These are phyloP conservation scores for Anoplophora glabripennis DNA, from an alignment of 1,140 invertebrate genomes.

Conservation along the genomic window DNA sequence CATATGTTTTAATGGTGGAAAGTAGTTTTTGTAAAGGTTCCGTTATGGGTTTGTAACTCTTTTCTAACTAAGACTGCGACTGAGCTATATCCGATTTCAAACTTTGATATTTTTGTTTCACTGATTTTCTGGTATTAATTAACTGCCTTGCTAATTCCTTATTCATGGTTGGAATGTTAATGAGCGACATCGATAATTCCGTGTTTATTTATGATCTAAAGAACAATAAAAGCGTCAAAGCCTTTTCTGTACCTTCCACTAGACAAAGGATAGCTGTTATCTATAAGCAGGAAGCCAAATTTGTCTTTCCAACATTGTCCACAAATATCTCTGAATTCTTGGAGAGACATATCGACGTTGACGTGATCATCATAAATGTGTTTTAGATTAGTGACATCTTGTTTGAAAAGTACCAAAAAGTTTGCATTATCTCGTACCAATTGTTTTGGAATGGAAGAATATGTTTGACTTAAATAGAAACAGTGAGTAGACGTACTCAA, in stretches of 20 bases:
- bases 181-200: too few relatives aligned
- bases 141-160: too few relatives aligned
- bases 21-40: too few relatives aligned
- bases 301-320: not conserved
- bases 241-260: conserved; percentile 36
- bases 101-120: too few relatives aligned
- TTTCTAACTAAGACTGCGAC: too few relatives aligned
- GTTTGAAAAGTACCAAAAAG: conserved; percentile 45
- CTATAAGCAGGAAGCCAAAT: not conserved
- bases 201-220: too few relatives aligned
- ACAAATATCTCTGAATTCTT: conserved; percentile 11
- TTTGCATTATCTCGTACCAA: conserved; percentile 46
- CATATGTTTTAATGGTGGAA: too few relatives aligned
- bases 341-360: conserved; percentile 38
- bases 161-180: too few relatives aligned
- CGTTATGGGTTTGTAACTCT: too few relatives aligned
- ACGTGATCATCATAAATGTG: conserved; percentile 47
- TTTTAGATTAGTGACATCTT: conserved; percentile 46
- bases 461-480: conserved; percentile 32
- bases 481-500: too few relatives aligned
- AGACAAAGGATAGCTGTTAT: conserved; percentile 51
- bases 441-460: conserved; percentile 46
- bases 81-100: too few relatives aligned
- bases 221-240: conserved; percentile 22
- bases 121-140: too few relatives aligned